Percentiles rank a stretch among this genome's conserved stretches.
phyloP scores from a whole-genome alignment of 2,797 vertebrate genomes.

The Pantherophis vulpinus region DNA sequence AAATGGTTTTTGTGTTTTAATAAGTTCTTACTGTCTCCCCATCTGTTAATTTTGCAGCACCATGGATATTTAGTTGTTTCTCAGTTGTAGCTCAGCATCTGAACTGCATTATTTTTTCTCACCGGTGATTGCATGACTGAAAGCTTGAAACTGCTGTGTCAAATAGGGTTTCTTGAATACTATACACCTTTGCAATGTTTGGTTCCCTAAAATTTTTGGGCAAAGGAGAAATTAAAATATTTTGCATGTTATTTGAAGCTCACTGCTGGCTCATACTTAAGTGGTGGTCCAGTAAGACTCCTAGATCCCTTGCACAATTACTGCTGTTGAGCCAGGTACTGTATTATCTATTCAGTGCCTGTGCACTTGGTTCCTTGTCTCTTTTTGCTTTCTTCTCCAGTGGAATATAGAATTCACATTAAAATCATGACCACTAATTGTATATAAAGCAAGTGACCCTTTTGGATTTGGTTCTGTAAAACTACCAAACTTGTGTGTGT shows the following conservation, averaged over 20 bases:
- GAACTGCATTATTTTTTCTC: not conserved
- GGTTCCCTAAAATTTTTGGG: not conserved
- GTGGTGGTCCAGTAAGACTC: not conserved
- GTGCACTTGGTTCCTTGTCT: not conserved
- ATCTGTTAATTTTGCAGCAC: not conserved
- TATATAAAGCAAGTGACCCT: not conserved
- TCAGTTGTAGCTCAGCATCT: not conserved
- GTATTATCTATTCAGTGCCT: not conserved
- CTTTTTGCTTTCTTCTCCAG: not conserved
- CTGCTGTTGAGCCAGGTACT: not conserved
- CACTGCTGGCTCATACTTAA: not conserved
- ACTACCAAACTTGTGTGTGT: not conserved
- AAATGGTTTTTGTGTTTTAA: not conserved
- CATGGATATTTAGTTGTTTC: not conserved
- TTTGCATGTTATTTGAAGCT: not conserved
- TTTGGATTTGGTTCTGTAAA: not conserved
- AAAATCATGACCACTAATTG: not conserved
- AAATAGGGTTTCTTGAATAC: not conserved
- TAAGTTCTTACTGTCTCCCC: fast-evolving
- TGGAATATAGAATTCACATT: not conserved
- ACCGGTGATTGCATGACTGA: not conserved
- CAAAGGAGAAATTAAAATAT: not conserved
- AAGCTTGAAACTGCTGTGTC: not conserved
- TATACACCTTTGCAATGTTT: not conserved
- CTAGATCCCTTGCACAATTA: not conserved